Conservation (phyloP, 2,113 vertebrate genomes). For the Osmerus mordax region DNA sequence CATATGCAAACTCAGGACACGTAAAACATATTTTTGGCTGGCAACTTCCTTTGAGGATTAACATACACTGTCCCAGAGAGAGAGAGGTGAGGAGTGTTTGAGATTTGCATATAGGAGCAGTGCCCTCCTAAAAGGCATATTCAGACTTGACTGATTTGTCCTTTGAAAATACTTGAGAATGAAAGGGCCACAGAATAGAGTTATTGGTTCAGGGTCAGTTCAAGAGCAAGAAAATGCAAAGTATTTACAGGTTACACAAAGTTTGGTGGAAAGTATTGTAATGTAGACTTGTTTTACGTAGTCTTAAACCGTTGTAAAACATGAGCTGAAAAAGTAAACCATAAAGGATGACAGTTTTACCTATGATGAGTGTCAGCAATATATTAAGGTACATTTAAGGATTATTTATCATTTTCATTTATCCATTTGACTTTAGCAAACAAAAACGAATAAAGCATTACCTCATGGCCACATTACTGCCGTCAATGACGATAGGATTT, state of each 20-base stretch:
- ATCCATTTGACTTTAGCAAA: neutral
- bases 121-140: conserved; percentile 37
- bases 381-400: neutral
- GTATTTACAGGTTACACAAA: no score
- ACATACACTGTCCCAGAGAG: neutral
- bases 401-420: no score
- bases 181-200: neutral
- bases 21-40: neutral
- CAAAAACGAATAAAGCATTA: conserved; percentile 40
- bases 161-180: conserved; percentile 7
- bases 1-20: no score
- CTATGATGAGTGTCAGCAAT: neutral
- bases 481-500: conserved; percentile 89
- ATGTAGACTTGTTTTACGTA: no score
- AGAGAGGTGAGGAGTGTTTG: conserved; percentile 10
- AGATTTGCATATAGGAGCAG: conserved; percentile 57
- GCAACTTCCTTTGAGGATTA: no score
- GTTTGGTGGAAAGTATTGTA: no score
- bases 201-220: conserved; percentile 7
- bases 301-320: no score
- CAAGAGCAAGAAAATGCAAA: neutral
- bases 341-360: no score
- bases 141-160: conserved; percentile 22
- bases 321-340: no score
- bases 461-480: conserved; percentile 99